Conservation (phyloP, 2,113 vertebrate genomes). For the Tachysurus fulvidraco region DNA sequence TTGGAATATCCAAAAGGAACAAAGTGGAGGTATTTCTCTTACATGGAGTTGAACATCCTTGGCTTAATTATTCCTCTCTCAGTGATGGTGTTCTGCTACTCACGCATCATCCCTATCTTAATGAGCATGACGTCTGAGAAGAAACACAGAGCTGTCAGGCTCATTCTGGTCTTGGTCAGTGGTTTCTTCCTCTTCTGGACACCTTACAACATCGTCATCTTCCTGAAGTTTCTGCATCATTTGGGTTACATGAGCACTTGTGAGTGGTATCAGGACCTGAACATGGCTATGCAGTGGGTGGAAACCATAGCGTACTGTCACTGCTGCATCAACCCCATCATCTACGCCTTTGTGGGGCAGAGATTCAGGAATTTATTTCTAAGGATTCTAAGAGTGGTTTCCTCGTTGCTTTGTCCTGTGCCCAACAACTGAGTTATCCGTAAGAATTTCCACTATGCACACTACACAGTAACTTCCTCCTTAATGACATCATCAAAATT, state of each 20-base stretch:
- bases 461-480: too few relatives aligned
- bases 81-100: slow-evolving; percentile 80
- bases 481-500: too few relatives aligned
- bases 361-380: slow-evolving; percentile 65
- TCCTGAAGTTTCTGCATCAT: slow-evolving; percentile 51
- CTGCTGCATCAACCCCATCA: slow-evolving; percentile 77
- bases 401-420: slow-evolving; percentile 26
- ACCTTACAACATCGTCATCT: slow-evolving; percentile 74
- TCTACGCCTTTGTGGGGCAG: slow-evolving; percentile 74
- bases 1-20: background rate
- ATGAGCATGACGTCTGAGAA: slow-evolving; percentile 70
- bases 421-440: background rate
- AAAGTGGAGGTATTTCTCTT: slow-evolving; percentile 64
- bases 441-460: background rate
- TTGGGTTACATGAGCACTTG: accelerated
- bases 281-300: slow-evolving; percentile 47
- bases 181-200: slow-evolving; percentile 84
- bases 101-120: slow-evolving; percentile 75
- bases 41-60: slow-evolving; percentile 73
- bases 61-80: slow-evolving; percentile 79
- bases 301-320: slow-evolving; percentile 69
- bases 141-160: slow-evolving; percentile 76
- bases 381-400: slow-evolving; percentile 57
- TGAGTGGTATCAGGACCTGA: background rate
- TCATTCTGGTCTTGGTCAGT: slow-evolving; percentile 76